phyloP scores from a whole-genome alignment of 1,140 invertebrate genomes.

The Asobara japonica region DNA sequence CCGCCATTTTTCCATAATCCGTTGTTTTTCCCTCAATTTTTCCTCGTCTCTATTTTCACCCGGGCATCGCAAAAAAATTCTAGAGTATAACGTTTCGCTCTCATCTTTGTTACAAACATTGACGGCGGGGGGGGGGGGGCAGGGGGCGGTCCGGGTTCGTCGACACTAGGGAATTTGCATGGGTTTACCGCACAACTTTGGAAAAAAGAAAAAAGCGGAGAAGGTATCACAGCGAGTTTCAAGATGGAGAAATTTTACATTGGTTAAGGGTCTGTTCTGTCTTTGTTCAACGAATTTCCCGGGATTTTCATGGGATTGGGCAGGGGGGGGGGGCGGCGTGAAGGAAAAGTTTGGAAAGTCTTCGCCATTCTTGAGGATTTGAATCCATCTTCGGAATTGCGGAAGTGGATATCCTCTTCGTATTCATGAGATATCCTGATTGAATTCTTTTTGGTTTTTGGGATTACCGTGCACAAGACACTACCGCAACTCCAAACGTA shows the following conservation, averaged over 20 bases:
- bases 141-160: too few species aligned
- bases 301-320: constrained; percentile 12
- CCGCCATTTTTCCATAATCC: not conserved
- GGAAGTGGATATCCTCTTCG: not conserved
- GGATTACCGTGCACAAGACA: not conserved
- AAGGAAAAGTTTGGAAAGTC: constrained; percentile 14
- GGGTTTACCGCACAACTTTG: constrained; percentile 3
- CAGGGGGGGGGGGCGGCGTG: too few species aligned
- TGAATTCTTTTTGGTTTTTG: not conserved
- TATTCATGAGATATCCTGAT: not conserved
- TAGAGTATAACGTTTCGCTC: not conserved
- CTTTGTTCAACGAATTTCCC: constrained; percentile 18
- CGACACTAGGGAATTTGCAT: constrained; percentile 4
- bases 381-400: not conserved
- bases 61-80: not conserved
- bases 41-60: not conserved
- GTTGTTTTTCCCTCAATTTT: not conserved
- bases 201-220: not conserved
- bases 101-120: not conserved
- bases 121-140: not conserved
- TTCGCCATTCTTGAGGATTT: constrained; percentile 28
- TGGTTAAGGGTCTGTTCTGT: not conserved
- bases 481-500: not conserved
- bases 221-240: not conserved
- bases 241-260: constrained; percentile 28